Conservation (phyloP, 2,888 invertebrate species). For the Drosophila peninsularis region DNA sequence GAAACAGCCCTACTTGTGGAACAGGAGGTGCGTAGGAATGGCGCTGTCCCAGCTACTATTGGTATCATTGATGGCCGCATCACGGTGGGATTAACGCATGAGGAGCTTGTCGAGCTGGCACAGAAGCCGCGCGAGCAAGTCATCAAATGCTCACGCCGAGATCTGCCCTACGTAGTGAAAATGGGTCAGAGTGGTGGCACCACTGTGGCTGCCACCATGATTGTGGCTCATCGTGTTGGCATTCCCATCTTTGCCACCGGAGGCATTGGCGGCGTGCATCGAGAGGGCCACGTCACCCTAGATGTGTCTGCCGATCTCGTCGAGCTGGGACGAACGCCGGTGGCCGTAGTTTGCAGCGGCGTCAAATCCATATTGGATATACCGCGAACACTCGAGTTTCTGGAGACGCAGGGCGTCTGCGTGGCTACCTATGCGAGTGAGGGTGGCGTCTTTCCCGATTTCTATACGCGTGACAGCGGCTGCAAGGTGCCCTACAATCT, state of each 20-base stretch:
- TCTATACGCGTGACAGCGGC: slow-evolving; percentile 93
- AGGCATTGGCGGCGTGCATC: slow-evolving; percentile 95
- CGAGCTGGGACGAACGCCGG: slow-evolving; percentile 93
- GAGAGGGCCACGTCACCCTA: slow-evolving; percentile 92
- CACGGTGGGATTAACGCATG: slow-evolving; percentile 89
- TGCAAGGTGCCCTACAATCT: slow-evolving; percentile 90
- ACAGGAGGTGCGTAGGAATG: slow-evolving; percentile 90
- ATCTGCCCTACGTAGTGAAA: slow-evolving; percentile 91
- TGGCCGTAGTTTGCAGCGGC: slow-evolving; percentile 97
- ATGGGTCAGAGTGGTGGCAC: slow-evolving; percentile 93
- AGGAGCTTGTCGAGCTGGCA: slow-evolving; percentile 89
- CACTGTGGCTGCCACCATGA: slow-evolving; percentile 97
- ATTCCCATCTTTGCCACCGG: slow-evolving; percentile 98
- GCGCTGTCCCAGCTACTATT: slow-evolving; percentile 96
- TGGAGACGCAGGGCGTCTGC: slow-evolving; percentile 98
- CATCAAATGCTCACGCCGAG: slow-evolving; percentile 94
- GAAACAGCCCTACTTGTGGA: slow-evolving; percentile 92
- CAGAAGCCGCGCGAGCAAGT: slow-evolving; percentile 76
- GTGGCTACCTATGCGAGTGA: slow-evolving; percentile 91
- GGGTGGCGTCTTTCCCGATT: slow-evolving; percentile 93
- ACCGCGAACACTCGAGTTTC: slow-evolving; percentile 95
- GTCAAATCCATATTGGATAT: slow-evolving; percentile 99
- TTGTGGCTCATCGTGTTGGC: slow-evolving; percentile 91
- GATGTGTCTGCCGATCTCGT: slow-evolving; percentile 98
- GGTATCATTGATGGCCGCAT: slow-evolving; percentile 93